Percentiles rank a stretch among this genome's conserved stretches.
These are phyloP conservation scores for Channa striata DNA, from an alignment of 2,797 vertebrate genomes.

Conservation along the genomic window DNA sequence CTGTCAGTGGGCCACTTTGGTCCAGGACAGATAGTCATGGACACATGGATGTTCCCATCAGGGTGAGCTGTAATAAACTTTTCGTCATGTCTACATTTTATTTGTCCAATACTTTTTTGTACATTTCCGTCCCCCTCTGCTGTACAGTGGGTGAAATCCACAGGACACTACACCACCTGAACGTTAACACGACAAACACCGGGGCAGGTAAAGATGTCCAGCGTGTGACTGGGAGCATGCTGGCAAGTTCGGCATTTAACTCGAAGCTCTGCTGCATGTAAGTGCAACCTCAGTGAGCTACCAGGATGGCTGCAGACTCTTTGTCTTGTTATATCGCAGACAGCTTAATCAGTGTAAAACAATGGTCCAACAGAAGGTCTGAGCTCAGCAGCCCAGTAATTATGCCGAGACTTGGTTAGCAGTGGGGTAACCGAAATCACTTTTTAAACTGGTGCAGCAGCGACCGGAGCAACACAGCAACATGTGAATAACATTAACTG, in stretches of 20 bases:
- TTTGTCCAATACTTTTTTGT: too few relatives aligned
- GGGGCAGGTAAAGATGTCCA: too few relatives aligned
- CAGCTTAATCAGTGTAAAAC: neutral
- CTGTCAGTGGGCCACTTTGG: too few relatives aligned
- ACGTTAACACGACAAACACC: too few relatives aligned
- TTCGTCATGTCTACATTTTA: too few relatives aligned
- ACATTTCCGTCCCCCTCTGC: too few relatives aligned
- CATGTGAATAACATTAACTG: neutral
- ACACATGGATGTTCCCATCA: too few relatives aligned
- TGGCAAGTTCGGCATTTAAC: neutral
- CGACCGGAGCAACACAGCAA: neutral
- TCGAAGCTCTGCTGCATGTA: neutral
- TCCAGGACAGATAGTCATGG: too few relatives aligned
- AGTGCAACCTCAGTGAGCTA: neutral
- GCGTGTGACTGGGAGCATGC: neutral
- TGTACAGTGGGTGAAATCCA: too few relatives aligned
- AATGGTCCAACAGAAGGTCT: neutral
- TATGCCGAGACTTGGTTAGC: neutral
- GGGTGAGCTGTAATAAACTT: too few relatives aligned
- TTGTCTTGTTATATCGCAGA: neutral
- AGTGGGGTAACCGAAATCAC: neutral
- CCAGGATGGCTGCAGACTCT: neutral
- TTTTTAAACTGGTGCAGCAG: neutral
- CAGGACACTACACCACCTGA: too few relatives aligned
- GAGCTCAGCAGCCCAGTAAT: neutral